Base-by-base conservation (phyloP, 1,140 invertebrate genomes). In the Pseudoatta argentina region DNA sequence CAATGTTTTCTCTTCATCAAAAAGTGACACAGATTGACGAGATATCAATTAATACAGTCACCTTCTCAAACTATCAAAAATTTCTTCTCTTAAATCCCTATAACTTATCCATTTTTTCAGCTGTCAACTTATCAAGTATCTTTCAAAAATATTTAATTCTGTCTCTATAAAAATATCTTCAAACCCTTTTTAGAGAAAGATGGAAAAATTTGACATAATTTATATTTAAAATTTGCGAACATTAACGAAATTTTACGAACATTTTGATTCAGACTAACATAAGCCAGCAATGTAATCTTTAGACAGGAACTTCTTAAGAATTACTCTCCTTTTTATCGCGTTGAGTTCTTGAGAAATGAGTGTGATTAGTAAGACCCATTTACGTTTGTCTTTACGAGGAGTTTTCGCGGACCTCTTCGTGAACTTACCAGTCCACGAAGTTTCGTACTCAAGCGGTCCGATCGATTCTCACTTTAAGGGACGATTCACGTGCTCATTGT, bases 401-500 rank as follows among this genome's bases (percentile, higher is more conserved):
- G 72, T 76, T 64, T 61, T 18, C 53, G 18, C 16, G 16, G 10
- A 12, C 27, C 44, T 53, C 30, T 57, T 64, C 59, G 63, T 73
- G 67, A 89, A 90, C 88, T 89, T 90, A 89, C 89, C 85, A 67
- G 75, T 87, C 67, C 86, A 76, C 85, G n/a, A 51, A 69, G 88
- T 87, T 89, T 83, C 72, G 55, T 86, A 87, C 73, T 59, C 63
- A 8, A 76, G 86, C 83, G 55, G 44, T 44, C 53, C 85, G 88
- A 90, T 90, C 89, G 86, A 90, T 90, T 89, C 64, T 86, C 75
- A 59, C 71, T 87, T 86, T 61, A 87, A 90, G 81, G 81, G 86
- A 59, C 79, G 88, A 86, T 90, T 90, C 88, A 87, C 88, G 86
- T 88, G 89, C n/a, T 89, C 86, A 81, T 39, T 81, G 75, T 85